Conservation (phyloP, 1,140 invertebrate genomes). For the Papilio glaucus region DNA sequence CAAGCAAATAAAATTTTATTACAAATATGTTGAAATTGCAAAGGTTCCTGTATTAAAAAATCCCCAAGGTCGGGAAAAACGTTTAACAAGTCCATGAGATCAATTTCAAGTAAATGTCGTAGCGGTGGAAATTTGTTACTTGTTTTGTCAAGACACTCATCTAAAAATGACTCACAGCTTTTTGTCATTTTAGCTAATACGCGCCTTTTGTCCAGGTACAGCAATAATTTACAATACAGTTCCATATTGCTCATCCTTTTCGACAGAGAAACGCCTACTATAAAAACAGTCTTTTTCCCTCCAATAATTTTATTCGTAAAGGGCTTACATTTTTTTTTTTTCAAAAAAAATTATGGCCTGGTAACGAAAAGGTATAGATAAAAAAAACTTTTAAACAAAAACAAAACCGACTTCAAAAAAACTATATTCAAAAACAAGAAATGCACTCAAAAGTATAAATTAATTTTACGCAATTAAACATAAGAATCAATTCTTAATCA, state of each 20-base stretch:
- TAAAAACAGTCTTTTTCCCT: slow-evolving; percentile 20
- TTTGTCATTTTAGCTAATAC: slow-evolving; percentile 60
- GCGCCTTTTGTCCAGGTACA: slow-evolving; percentile 67
- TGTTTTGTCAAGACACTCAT: slow-evolving; percentile 55
- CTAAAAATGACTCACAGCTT: slow-evolving; percentile 57
- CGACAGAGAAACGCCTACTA: not conserved
- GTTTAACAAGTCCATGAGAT: slow-evolving; percentile 69
- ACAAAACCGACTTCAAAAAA: no score
- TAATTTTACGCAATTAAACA: no score
- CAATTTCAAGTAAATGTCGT: slow-evolving; percentile 61
- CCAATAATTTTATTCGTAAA: not conserved
- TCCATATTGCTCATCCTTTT: slow-evolving; percentile 47
- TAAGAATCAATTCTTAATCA: no score
- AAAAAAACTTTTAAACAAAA: no score
- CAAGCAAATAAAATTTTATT: slow-evolving; percentile 68
- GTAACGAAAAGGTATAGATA: no score
- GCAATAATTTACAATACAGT: slow-evolving; percentile 57
- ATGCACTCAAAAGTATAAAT: no score
- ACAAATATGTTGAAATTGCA: slow-evolving; percentile 60
- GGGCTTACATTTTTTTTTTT: no score
- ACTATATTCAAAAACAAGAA: no score
- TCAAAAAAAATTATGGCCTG: no score
- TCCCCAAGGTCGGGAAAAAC: slow-evolving; percentile 56
- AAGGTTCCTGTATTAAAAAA: slow-evolving; percentile 63
- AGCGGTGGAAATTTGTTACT: slow-evolving; percentile 66